Evolutionary conservation across 1,140 invertebrate genomes (phyloP), one percentile per base, ranked within the genome.

Genomic region (Gonatopus flavifemur): DNA sequence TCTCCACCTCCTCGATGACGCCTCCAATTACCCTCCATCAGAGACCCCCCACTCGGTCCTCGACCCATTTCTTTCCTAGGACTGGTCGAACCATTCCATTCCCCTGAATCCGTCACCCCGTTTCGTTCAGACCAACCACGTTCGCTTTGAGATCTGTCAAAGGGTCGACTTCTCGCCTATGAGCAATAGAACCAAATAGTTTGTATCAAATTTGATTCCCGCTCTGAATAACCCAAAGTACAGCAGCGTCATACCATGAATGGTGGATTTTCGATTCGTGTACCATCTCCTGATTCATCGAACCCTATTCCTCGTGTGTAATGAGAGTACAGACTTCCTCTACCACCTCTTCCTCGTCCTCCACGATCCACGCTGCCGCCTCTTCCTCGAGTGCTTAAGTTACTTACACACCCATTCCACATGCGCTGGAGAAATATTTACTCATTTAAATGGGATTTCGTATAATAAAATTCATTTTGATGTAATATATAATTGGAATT

Each of bases 1-100:
- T 85, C 80, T 50, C 79, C 76, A 58, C 76, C 72, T 46, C 69
- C 55, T 40, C 83, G 72, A 61, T 80, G 79, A 55, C 85, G 68
- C 57, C 85, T 69, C 84, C 84, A 85, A 70, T 86, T 86, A 55
- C 82, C 85, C 67, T 81, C 81, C 72, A 81, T 80, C 8, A 77
- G 58, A 24, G 80, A 77, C 52, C 81, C 62, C 36, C 77, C 76
- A 70, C 79, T 79, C 50, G 64, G 65, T 10, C 77, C 79, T 22
- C 81, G 72, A 61, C 66, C 72, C 6, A 76, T 78, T 39, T 85
- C 87, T 57, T 85, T 85, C 36, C 84, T 73, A 2, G 84, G 84
- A 77, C 82, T 84, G 12, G 77, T 81, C 0, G 80, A 80, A 2
- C 76, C 80, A 47, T 81, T 84, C 84, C 84, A 86, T 40, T 86